Conservation (phyloP, 2,888 invertebrate species). For the Desoria tigrina region DNA sequence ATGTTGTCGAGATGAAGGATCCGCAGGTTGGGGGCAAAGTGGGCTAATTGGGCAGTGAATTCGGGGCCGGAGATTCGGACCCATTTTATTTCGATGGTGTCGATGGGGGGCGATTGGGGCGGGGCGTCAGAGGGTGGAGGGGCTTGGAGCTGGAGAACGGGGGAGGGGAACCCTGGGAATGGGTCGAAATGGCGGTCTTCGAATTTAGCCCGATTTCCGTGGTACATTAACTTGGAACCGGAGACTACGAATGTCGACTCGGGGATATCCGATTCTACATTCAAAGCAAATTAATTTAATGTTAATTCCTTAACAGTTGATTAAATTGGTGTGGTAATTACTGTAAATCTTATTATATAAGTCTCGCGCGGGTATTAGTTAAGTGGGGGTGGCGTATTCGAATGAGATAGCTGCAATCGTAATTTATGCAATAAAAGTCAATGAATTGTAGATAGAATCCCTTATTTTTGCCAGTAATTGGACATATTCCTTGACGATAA, state of each 20-base stretch:
- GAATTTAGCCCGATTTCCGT: conserved; percentile 21
- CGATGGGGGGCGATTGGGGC: not conserved
- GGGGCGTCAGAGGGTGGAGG: not conserved
- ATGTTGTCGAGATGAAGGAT: conserved; percentile 21
- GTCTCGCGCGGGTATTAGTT: no score
- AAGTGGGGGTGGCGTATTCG: no score
- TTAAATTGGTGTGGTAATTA: no score
- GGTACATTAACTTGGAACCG: conserved; percentile 11
- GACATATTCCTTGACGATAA: no score
- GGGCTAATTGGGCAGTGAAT: conserved; percentile 7
- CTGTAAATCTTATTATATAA: no score
- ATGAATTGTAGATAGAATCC: no score
- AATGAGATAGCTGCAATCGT: no score
- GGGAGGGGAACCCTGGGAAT: conserved; percentile 17
- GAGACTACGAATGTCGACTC: conserved; percentile 14
- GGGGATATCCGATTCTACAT: not conserved
- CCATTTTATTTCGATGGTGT: conserved; percentile 24
- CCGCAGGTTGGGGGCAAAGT: not conserved
- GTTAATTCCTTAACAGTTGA: no score
- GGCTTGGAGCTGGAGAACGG: not conserved
- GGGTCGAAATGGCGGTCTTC: conserved; percentile 15
- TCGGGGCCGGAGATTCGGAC: conserved; percentile 5
- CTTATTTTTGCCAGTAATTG: no score
- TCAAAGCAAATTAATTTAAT: not conserved
- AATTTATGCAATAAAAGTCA: no score